Conservation (phyloP, 2,113 vertebrate genomes). For the Cinclus mexicanus region DNA sequence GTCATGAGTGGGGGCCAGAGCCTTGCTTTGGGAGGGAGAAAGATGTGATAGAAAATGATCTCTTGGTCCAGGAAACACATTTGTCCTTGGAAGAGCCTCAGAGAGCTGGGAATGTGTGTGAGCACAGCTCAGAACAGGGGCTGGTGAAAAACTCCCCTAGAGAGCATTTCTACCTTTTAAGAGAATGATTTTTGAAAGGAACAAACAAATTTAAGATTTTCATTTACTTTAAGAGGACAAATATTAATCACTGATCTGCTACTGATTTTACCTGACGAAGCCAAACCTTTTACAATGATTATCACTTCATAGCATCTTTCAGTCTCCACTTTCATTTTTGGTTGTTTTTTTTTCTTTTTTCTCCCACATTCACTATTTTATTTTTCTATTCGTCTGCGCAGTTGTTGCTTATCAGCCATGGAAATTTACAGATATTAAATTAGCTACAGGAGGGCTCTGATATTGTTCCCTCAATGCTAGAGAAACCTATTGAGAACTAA, state of each 20-base stretch:
- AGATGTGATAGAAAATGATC: neutral
- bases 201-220: neutral
- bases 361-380: neutral
- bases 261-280: neutral
- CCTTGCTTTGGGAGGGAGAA: neutral
- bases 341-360: fast-evolving
- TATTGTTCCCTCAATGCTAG: constrained; percentile 42
- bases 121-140: neutral
- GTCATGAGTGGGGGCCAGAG: neutral
- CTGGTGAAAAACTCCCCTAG: neutral
- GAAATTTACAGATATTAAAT: constrained; percentile 65
- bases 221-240: neutral
- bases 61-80: neutral
- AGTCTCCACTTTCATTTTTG: neutral
- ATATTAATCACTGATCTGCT: neutral
- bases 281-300: neutral
- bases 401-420: constrained; percentile 39
- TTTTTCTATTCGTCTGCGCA: neutral
- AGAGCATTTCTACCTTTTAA: neutral
- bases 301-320: constrained; percentile 15
- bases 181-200: neutral
- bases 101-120: neutral
- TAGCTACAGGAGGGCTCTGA: constrained; percentile 62
- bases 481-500: constrained; percentile 54
- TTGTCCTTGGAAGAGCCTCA: neutral